Evolutionary conservation across 2,797 vertebrate genomes (phyloP).

Genomic region (Halcyon chelicuti): DNA sequence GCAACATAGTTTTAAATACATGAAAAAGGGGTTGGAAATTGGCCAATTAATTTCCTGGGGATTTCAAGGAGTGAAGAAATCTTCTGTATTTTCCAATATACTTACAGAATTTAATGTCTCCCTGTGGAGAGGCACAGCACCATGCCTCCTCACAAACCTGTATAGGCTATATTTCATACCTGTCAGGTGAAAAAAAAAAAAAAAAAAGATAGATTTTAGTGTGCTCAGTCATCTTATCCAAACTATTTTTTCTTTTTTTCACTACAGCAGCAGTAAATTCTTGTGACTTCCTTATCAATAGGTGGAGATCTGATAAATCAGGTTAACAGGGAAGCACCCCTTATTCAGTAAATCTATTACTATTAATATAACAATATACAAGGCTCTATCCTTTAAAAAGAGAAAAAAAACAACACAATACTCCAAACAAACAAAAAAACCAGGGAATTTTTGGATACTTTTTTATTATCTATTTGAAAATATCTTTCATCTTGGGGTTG

Average conservation of each 20-base stretch:
- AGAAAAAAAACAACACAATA: neutral
- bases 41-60: constrained; percentile 53
- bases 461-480: neutral
- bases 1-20: constrained; percentile 1
- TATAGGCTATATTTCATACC: constrained; percentile 2
- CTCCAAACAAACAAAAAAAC: too few species aligned
- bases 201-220: neutral
- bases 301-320: neutral
- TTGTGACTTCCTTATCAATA: neutral
- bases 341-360: neutral
- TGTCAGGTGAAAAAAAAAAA: neutral
- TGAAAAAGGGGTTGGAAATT: constrained; percentile 37
- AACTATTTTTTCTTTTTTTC: neutral
- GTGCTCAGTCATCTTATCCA: neutral
- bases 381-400: neutral
- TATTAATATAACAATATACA: neutral
- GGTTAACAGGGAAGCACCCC: neutral
- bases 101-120: constrained; percentile 16
- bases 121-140: constrained; percentile 6
- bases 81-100: constrained; percentile 9
- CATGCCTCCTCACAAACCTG: neutral
- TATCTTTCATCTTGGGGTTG: neutral
- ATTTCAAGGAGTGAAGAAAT: constrained; percentile 32
- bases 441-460: neutral
- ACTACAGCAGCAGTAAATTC: neutral